Conservation (phyloP, 2,113 vertebrate genomes). For the Hiodon alosoides region DNA sequence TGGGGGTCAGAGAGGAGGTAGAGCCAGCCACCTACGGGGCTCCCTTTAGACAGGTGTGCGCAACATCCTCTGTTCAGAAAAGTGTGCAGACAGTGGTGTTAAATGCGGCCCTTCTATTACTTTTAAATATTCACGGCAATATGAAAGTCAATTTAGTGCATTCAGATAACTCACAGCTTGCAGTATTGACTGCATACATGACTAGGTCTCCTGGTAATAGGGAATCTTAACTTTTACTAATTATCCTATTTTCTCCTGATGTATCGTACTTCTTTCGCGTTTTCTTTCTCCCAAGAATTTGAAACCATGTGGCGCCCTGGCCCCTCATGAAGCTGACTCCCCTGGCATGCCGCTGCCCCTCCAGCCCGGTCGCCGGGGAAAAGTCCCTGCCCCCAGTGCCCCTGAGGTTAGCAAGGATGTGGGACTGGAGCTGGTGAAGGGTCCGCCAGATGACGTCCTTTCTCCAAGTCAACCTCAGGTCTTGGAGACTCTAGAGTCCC, state of each 20-base stretch:
- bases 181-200: too few relatives aligned
- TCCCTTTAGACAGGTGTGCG: constrained; percentile 51
- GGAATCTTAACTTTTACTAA: too few relatives aligned
- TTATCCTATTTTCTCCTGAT: too few relatives aligned
- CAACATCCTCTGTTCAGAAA: constrained; percentile 17
- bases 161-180: too few relatives aligned
- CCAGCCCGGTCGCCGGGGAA: constrained; percentile 55
- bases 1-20: constrained; percentile 64
- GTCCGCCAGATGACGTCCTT: constrained; percentile 66
- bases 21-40: constrained; percentile 62
- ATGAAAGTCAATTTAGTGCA: too few relatives aligned
- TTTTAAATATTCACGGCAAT: too few relatives aligned
- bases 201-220: too few relatives aligned
- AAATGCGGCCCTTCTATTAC: too few relatives aligned
- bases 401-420: constrained; percentile 80
- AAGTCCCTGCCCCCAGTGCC: constrained; percentile 70
- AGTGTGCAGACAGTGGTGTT: too few relatives aligned
- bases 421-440: constrained; percentile 66
- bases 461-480: constrained; percentile 69
- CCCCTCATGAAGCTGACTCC: constrained; percentile 47
- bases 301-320: constrained; percentile 49
- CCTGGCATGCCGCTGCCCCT: constrained; percentile 57
- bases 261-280: too few relatives aligned
- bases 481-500: constrained; percentile 83
- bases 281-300: constrained; percentile 36